Evolutionary conservation across 2,797 vertebrate species (phyloP).

Genomic region (Gouania willdenowi): DNA sequence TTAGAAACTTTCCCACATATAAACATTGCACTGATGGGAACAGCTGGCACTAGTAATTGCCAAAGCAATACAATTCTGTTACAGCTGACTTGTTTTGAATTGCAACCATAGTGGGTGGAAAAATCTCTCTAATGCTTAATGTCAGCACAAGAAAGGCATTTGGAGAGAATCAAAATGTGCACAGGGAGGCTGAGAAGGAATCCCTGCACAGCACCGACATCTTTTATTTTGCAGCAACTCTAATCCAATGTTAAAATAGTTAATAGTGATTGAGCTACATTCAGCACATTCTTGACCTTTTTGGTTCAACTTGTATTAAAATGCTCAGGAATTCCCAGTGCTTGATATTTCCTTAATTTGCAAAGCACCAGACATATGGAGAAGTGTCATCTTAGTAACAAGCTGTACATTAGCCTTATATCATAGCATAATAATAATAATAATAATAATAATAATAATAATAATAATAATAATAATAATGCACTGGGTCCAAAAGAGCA

Average conservation of each 20-base stretch:
- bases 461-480: too few species aligned
- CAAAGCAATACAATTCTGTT: slow-evolving; percentile 14
- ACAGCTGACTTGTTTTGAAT: slow-evolving; percentile 28
- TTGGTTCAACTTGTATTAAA: slow-evolving; percentile 14
- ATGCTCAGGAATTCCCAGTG: slow-evolving; percentile 16
- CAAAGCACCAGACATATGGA: not conserved
- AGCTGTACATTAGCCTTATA: slow-evolving; percentile 21
- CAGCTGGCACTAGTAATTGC: slow-evolving; percentile 24
- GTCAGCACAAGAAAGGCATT: slow-evolving; percentile 10
- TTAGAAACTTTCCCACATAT: too few species aligned
- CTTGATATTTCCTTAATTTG: slow-evolving; percentile 11
- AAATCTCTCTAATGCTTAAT: slow-evolving; percentile 12
- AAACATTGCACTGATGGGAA: too few species aligned
- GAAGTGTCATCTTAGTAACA: slow-evolving; percentile 3
- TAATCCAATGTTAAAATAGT: not conserved
- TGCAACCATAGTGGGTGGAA: slow-evolving; percentile 26
- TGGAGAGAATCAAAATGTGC: slow-evolving; percentile 4
- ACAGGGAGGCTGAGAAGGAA: slow-evolving; percentile 3
- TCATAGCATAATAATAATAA: slow-evolving; percentile 37
- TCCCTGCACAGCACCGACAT: not conserved
- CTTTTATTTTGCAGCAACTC: too few species aligned
- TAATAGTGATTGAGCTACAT: too few species aligned
- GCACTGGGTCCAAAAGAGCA: slow-evolving; percentile 32
- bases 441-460: slow-evolving; percentile 46
- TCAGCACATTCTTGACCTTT: not conserved